Conservation (phyloP, 2,888 invertebrate genomes). For the Anarsia innoxiella region DNA sequence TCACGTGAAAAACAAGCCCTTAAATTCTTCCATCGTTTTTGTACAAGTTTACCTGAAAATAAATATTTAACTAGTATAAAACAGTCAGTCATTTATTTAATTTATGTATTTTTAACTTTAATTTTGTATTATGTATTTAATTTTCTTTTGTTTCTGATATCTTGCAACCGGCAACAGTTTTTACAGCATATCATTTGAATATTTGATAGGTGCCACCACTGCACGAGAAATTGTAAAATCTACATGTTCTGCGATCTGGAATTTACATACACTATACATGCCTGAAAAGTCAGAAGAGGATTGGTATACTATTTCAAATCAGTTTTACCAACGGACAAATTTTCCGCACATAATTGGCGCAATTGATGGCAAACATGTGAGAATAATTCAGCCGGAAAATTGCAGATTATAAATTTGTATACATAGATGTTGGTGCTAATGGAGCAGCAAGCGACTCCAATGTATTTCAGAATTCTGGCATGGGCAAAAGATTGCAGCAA, state of each 20-base stretch:
- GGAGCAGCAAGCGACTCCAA: conserved; percentile 24
- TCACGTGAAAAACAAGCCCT: conserved; percentile 4
- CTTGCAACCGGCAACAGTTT: conserved; percentile 10
- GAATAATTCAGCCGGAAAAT: conserved; percentile 22
- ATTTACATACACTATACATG: conserved; percentile 10
- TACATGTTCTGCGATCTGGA: conserved; percentile 10
- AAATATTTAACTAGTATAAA: conserved; percentile 6
- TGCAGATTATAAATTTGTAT: conserved; percentile 21
- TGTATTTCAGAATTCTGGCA: conserved; percentile 25
- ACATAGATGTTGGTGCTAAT: conserved; percentile 25
- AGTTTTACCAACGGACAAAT: conserved; percentile 16
- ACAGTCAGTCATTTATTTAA: conserved; percentile 6
- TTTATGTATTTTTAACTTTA: conserved; percentile 3
- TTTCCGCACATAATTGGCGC: conserved; percentile 35
- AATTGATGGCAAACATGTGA: conserved; percentile 29
- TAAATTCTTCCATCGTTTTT: conserved; percentile 9
- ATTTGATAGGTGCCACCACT: conserved; percentile 11
- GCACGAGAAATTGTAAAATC: conserved; percentile 12
- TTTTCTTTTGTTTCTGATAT: conserved; percentile 11
- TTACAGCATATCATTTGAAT: conserved; percentile 9
- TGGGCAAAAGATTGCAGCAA: conserved; percentile 19
- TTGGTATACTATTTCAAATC: conserved; percentile 3
- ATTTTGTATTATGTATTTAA: conserved; percentile 1
- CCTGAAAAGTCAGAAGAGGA: conserved; percentile 5
- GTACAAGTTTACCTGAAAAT: conserved; percentile 9